Base-by-base conservation (phyloP, 2,113 vertebrate species). In the Copsychus sechellarum region DNA sequence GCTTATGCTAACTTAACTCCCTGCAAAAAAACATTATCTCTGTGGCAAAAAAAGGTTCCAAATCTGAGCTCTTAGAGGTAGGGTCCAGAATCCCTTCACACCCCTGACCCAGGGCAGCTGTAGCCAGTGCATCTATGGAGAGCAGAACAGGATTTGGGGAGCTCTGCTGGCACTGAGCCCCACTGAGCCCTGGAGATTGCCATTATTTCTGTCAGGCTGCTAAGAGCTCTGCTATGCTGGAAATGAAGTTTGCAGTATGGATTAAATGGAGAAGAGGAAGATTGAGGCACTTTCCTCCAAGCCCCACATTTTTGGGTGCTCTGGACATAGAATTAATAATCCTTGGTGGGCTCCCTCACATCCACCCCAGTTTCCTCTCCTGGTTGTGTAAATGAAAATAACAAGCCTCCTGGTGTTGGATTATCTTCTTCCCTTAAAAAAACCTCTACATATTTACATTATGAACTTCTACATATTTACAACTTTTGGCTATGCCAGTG, bases 131-230 rank as follows among this genome's bases (percentile, higher is more conserved):
- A 47, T 4, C 33, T 8, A 2, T 7, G 23, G 33, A 40, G 53
- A 72, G 14, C 14, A 73, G 40, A 50, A 19, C 1, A 0, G 0
- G 0, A 12, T 67, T 29, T 43, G 13, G 61, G 76, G 56, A 88
- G 12, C 14, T 57, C 21, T 5, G 4, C 86, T 3, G 0, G 18
- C 7, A 8, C 50, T 38, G 26, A 76, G n/a, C 16, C n/a, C 17
- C 34, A 22, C 33, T 0, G 4, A 86, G 38, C 34, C 29, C 42
- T 86, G 40, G 14, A 42, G 28, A 11, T 38, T 71, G n/a, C 61
- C 29, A 47, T 31, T 3, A 4, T 16, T 62, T 73, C 43, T 6
- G 1, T 4, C n/a, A 31, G 61, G n/a, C 26, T 88, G 9, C 13
- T 67, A 15, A 58, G 70, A 81, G 47, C 47, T 74, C 56, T 91